Evolutionary conservation across 2,113 vertebrate genomes (phyloP).

Genomic region (Dipodomys spectabilis): DNA sequence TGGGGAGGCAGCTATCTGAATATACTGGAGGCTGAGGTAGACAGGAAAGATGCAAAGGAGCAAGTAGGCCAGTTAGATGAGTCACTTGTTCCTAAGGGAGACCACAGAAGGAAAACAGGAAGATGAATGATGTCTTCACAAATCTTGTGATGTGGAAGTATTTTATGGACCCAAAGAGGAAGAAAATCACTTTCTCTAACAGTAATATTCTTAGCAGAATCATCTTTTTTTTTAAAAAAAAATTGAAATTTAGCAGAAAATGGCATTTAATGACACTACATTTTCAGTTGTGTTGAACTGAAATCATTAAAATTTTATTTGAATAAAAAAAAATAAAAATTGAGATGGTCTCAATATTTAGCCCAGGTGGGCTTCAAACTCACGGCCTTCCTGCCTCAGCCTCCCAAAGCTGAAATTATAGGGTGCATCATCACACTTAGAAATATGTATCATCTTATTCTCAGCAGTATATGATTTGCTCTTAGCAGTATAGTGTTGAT

Average conservation of each 20-base stretch:
- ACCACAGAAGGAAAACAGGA: background rate
- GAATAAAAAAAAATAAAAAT: too few species aligned
- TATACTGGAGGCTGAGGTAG: background rate
- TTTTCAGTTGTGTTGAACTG: too few species aligned
- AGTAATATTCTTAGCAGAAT: background rate
- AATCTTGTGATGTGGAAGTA: background rate
- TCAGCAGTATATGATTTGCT: background rate
- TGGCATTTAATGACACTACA: too few species aligned
- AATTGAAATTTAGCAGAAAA: too few species aligned
- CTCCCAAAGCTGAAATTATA: too few species aligned
- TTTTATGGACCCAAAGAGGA: background rate
- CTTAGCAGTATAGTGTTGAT: too few species aligned
- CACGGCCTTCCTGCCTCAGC: too few species aligned
- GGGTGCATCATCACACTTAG: too few species aligned
- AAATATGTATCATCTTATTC: background rate
- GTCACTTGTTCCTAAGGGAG: background rate
- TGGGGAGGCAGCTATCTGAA: background rate
- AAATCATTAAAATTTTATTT: too few species aligned
- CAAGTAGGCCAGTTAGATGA: background rate
- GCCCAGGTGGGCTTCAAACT: background rate
- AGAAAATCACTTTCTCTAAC: background rate
- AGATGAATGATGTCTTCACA: background rate
- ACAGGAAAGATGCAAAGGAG: background rate
- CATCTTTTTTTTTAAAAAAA: background rate
- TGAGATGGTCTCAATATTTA: too few species aligned